These are phyloP conservation scores for Enteromius thamalakanensis DNA, from an alignment of 2,797 vertebrate species.

Conservation along the genomic window DNA sequence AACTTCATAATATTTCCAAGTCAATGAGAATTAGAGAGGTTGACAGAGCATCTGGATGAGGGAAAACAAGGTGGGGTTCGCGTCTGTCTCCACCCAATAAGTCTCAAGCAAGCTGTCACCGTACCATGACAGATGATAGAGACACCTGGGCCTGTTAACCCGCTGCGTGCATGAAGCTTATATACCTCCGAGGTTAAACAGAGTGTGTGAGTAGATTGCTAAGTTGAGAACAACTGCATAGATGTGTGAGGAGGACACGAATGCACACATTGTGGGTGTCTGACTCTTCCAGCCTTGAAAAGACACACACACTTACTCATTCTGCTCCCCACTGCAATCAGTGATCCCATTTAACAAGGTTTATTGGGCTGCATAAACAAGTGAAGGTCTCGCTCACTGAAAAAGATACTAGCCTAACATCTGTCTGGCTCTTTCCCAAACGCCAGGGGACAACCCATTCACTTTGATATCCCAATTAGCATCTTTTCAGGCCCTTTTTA, in stretches of 20 bases:
- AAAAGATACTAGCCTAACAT: slow-evolving; percentile 61
- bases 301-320: slow-evolving; percentile 1
- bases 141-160: slow-evolving; percentile 53
- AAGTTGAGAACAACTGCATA: not conserved
- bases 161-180: slow-evolving; percentile 19
- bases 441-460: slow-evolving; percentile 64
- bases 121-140: slow-evolving; percentile 41
- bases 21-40: slow-evolving; percentile 19
- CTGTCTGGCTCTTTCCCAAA: slow-evolving; percentile 66
- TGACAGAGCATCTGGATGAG: slow-evolving; percentile 41
- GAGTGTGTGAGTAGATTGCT: slow-evolving; percentile 29
- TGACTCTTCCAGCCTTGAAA: slow-evolving; percentile 24
- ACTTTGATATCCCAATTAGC: slow-evolving; percentile 71
- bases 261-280: slow-evolving; percentile 1
- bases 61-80: slow-evolving; percentile 38
- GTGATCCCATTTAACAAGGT: slow-evolving; percentile 45
- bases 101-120: slow-evolving; percentile 51
- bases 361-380: slow-evolving; percentile 50
- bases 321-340: slow-evolving; percentile 35
- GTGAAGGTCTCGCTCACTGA: slow-evolving; percentile 37
- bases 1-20: slow-evolving; percentile 32
- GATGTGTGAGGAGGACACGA: slow-evolving; percentile 13
- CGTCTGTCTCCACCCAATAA: slow-evolving; percentile 34
- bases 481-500: slow-evolving; percentile 48
- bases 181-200: slow-evolving; percentile 30